Evolutionary conservation across 2,113 vertebrate species (phyloP).

Genomic region (Plecturocebus donacophilus): DNA sequence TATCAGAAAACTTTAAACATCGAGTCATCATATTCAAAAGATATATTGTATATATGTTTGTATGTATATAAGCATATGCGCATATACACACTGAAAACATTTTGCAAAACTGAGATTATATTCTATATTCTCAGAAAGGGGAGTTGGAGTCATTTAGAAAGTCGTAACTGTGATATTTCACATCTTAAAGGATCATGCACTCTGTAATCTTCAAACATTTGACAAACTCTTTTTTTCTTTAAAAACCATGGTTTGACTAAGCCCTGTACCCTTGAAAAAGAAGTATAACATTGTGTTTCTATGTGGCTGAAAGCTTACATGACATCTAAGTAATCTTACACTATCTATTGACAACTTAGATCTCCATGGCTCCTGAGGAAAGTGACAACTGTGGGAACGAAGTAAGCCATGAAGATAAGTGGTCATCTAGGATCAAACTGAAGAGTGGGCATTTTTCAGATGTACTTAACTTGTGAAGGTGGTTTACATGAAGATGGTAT

Average conservation of each 20-base stretch:
- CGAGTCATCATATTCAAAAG: constrained; percentile 17
- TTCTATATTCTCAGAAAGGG: constrained; percentile 64
- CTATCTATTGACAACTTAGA: constrained; percentile 88
- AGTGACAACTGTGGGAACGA: constrained; percentile 81
- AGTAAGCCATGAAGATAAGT: constrained; percentile 80
- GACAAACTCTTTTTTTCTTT: constrained; percentile 76
- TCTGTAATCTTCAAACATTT: constrained; percentile 87
- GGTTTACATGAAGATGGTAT: neutral
- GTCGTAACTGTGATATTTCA: constrained; percentile 86
- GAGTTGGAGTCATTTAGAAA: constrained; percentile 82
- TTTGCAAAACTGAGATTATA: constrained; percentile 64
- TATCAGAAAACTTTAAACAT: constrained; percentile 46
- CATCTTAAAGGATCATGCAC: constrained; percentile 85
- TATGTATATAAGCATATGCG: neutral
- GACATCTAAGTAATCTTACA: constrained; percentile 83
- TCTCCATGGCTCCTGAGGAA: constrained; percentile 82
- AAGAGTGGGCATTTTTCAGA: constrained; percentile 63
- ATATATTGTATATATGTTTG: neutral
- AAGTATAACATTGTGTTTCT: constrained; percentile 82
- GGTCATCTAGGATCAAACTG: constrained; percentile 78
- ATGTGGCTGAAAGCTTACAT: constrained; percentile 80
- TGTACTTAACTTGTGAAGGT: neutral
- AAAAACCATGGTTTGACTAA: constrained; percentile 82
- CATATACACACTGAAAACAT: neutral
- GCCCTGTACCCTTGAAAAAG: constrained; percentile 78